Evolutionary conservation across 2,113 vertebrate species (phyloP), one percentile per base, ranked within the genome.

Genomic region (Phoenicopterus ruber): DNA sequence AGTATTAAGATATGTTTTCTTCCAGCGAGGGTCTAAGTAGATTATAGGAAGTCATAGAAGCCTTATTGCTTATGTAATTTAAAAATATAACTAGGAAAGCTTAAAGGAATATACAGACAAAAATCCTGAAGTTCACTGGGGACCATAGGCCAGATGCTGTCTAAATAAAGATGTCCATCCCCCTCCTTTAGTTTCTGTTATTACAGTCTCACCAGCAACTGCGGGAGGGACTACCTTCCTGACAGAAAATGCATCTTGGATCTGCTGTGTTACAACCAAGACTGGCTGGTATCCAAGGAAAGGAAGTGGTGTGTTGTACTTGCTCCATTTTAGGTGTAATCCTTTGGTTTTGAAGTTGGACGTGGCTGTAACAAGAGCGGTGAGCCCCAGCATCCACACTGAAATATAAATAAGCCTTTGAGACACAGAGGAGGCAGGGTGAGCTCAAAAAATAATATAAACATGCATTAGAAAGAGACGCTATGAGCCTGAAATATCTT

Each of bases 401-500:
- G 69, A 88, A 79, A 79, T 87, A 93, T 76, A 94, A 88, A 89
- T 92, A 92, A 77, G 49, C 44, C 59, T 96, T 62, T 79, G 81
- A 97, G 82, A 91, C 44, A 50, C 42, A 77, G 65, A 92, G 70
- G 40, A 83, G 76, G 62, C 63, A 88, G 80, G 46, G 79, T 83
- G 85, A 91, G 52, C 85, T 89, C 77, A 1, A 96, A 92, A 95
- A 96, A 63, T 78, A 93, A 93, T 79, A 69, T 42, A 93, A 86
- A 73, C 16, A 42, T 40, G 20, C 44, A 38, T 87, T 93, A 80
- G 84, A 93, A 97, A 77, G 71, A 78, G 66, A 61, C 73, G 59
- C 46, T 91, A 1, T 62, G 38, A 86, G 49, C 79, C 89, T 95
- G 79, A 96, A 97, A 85, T 94, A 90, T 86, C 79, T 88, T 91